phyloP scores from a whole-genome alignment of 2,888 invertebrate genomes.

The Drymonia ruficornis region DNA sequence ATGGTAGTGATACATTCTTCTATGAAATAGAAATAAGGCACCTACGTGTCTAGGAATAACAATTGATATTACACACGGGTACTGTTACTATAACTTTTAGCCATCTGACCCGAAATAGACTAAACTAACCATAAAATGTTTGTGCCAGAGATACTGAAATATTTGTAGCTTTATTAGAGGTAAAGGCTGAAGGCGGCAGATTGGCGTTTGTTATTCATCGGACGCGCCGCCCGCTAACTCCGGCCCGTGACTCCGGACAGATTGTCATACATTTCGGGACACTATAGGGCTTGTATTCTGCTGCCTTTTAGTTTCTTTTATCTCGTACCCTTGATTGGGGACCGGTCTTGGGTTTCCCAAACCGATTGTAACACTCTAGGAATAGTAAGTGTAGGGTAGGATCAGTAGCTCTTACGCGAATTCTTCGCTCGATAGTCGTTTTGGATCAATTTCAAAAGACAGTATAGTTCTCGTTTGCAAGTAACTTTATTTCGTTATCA shows the following conservation, averaged over 20 bases:
- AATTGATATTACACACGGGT: no score
- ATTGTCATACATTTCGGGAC: slow-evolving; percentile 37
- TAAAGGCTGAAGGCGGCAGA: slow-evolving; percentile 28
- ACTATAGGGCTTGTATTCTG: slow-evolving; percentile 25
- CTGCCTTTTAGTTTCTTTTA: slow-evolving; percentile 15
- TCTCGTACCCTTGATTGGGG: slow-evolving; percentile 4
- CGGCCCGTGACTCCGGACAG: no score
- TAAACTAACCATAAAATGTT: slow-evolving; percentile 20
- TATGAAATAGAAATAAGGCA: no score
- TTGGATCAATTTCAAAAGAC: no score
- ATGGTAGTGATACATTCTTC: no score
- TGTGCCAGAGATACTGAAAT: slow-evolving; percentile 27
- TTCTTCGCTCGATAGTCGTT: no score
- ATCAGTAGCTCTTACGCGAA: no score
- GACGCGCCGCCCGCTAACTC: slow-evolving; percentile 31
- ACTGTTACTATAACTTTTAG: neutral
- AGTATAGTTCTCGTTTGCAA: no score
- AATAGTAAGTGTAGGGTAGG: neutral
- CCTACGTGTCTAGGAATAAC: no score
- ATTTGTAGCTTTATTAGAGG: slow-evolving; percentile 28
- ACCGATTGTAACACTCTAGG: neutral
- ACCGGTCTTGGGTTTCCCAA: neutral
- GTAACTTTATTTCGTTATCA: no score
- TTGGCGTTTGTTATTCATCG: slow-evolving; percentile 47
- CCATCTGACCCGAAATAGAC: slow-evolving; percentile 10